Base-by-base conservation (phyloP, 2,888 invertebrate genomes). In the Dryobota labecula region DNA sequence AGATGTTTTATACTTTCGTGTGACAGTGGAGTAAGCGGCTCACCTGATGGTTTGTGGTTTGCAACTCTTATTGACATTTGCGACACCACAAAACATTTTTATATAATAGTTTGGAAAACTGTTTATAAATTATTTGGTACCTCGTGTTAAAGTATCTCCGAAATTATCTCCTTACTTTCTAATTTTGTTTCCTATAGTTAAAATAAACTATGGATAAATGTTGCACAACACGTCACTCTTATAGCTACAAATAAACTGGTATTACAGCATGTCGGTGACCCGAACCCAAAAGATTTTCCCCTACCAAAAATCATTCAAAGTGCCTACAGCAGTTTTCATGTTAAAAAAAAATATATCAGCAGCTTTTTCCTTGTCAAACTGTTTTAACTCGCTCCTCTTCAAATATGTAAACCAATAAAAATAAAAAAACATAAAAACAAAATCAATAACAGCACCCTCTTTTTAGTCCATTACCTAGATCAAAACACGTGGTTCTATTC, bases 401-500 rank as follows among this genome's bases (percentile, higher is more conserved):
- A 45, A 73, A 63, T 43, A 49, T 11, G 2, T 2, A 53, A 54
- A 18, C n/a, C 36, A 30, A n/a, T n/a, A 18, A 47, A 2, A 9
- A 49, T 2, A 38, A 13, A n/a, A 36, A 13, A 47, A 56, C 27
- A 24, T 24, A 2, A 60, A 43, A 45, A n/a, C 4, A 43, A 47
- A 61, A 49, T 38, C 11, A 61, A 57, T 53, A 36, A 11, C 2
- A 30, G 0, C 76, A 79, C 71, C 78, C 77, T 74, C 65, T 75
- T 78, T 78, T 74, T 60, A 79, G 51, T 75, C 41, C 41, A 75
- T 74, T 74, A 70, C 63, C 74, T 79, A 78, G 68, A 73, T 70
- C 65, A 71, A 73, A 70, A 76, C 45, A 43, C 49, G 38, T 33
- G 70, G 61, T 57, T 33, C 78, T 77, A 75, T 81, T 75, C 71